Conservation (phyloP, 1,140 invertebrate genomes). For the Trichonephila inaurata region DNA sequence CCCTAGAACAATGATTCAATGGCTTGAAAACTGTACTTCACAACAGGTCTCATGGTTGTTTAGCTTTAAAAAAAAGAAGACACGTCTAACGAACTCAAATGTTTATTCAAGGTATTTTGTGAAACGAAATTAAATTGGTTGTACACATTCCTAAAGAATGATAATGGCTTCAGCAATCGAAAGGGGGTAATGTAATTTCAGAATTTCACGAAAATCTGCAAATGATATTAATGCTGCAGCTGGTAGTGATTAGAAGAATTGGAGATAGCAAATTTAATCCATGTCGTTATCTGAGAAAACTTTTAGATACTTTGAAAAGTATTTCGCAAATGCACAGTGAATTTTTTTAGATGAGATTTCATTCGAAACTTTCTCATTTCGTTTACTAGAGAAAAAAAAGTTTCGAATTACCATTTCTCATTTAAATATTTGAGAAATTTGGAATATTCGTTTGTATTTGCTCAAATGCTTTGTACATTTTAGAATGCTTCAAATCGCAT, state of each 20-base stretch:
- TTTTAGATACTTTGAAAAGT: constrained; percentile 21
- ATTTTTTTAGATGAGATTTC: background rate
- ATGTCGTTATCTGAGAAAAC: constrained; percentile 14
- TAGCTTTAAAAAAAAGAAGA: too few species aligned
- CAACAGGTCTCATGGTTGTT: too few species aligned
- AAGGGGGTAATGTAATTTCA: background rate
- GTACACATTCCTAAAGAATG: background rate
- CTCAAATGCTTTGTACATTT: background rate
- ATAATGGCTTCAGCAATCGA: constrained; percentile 8
- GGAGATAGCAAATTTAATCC: constrained; percentile 26
- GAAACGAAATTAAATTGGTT: constrained; percentile 18
- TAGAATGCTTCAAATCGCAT: background rate
- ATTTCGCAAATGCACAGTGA: background rate
- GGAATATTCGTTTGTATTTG: background rate
- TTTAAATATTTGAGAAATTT: background rate
- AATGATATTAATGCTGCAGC: constrained; percentile 23
- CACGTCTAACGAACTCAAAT: too few species aligned
- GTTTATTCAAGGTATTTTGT: background rate
- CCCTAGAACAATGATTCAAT: too few species aligned
- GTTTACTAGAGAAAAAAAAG: background rate
- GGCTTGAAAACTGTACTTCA: too few species aligned
- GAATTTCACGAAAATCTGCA: background rate
- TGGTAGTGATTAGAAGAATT: background rate
- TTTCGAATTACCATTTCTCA: background rate
- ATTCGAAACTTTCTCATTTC: background rate